phyloP scores from a whole-genome alignment of 2,113 vertebrate species.

The Origma solitaria region DNA sequence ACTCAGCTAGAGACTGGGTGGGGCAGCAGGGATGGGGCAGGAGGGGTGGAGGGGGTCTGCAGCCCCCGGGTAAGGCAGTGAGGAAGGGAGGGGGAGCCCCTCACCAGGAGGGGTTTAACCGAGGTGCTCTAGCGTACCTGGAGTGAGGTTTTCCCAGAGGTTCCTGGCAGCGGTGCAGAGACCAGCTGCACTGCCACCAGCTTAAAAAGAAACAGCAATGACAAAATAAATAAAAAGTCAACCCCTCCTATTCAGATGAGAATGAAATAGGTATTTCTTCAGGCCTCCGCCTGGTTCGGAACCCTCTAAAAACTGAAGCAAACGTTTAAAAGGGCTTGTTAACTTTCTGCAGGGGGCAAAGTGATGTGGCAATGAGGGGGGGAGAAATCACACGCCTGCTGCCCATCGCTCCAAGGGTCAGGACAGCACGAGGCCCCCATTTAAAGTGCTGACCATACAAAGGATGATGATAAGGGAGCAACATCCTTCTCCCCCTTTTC shows the following conservation, averaged over 20 bases:
- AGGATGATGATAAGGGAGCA: background rate
- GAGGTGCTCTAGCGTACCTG: conserved; percentile 59
- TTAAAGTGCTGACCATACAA: conserved; percentile 55
- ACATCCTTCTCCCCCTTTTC: conserved; percentile 34
- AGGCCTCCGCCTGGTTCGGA: background rate
- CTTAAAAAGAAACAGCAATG: conserved; percentile 3
- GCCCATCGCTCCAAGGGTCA: background rate
- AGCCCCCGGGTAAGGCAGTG: conserved; percentile 26
- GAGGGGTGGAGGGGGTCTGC: background rate
- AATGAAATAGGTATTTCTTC: background rate
- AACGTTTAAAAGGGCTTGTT: conserved; percentile 1
- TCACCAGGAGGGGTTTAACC: conserved; percentile 49
- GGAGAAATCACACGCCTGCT: background rate
- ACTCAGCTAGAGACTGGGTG: background rate
- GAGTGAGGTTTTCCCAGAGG: conserved; percentile 58
- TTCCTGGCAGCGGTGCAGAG: conserved; percentile 15
- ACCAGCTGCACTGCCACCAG: conserved; percentile 26
- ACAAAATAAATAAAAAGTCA: conserved; percentile 49
- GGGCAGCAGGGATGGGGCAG: background rate
- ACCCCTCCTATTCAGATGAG: conserved; percentile 34
- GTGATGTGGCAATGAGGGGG: background rate
- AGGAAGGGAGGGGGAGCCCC: background rate
- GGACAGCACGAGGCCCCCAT: background rate
- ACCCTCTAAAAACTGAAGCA: conserved; percentile 11
- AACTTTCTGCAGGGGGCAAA: background rate